A percentile compares a stretch with the other conserved stretches of the same genome.
phyloP scores from a whole-genome alignment of 2,888 invertebrate genomes.

The Hedya salicella region DNA sequence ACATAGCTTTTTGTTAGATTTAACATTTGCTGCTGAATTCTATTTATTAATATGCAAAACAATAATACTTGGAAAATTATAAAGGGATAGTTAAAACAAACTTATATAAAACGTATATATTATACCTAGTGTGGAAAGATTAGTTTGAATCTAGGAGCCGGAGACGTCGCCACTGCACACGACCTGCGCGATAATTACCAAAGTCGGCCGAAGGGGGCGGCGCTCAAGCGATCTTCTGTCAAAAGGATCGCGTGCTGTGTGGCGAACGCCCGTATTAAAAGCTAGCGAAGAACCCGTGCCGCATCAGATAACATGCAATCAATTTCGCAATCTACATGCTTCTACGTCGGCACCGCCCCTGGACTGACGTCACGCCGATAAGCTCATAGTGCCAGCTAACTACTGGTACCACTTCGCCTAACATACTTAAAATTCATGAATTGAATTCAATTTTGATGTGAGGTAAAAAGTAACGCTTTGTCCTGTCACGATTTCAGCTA shows the following conservation, averaged over 20 bases:
- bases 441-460: conserved; percentile 48
- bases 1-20: too few species aligned
- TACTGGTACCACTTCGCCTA: conserved; percentile 73
- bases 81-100: too few species aligned
- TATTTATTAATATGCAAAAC: too few species aligned
- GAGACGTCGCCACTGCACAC: conserved; percentile 81
- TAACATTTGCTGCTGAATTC: too few species aligned
- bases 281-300: conserved; percentile 83
- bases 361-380: conserved; percentile 81
- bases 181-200: conserved; percentile 77
- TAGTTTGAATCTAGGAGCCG: conserved; percentile 49
- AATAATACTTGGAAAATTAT: too few species aligned
- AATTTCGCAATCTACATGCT: conserved; percentile 84
- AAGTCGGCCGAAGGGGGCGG: conserved; percentile 65
- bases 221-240: conserved; percentile 81
- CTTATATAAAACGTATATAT: too few species aligned
- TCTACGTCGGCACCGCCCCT: conserved; percentile 81
- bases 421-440: conserved; percentile 55
- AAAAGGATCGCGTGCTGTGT: conserved; percentile 80
- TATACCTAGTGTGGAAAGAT: neutral
- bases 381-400: conserved; percentile 77
- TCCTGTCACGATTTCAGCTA: neutral
- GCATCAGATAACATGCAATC: conserved; percentile 84
- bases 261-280: conserved; percentile 81
- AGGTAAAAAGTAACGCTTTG: conserved; percentile 1